Conservation (phyloP, 2,113 vertebrate species). For the Aramus guarauna region DNA sequence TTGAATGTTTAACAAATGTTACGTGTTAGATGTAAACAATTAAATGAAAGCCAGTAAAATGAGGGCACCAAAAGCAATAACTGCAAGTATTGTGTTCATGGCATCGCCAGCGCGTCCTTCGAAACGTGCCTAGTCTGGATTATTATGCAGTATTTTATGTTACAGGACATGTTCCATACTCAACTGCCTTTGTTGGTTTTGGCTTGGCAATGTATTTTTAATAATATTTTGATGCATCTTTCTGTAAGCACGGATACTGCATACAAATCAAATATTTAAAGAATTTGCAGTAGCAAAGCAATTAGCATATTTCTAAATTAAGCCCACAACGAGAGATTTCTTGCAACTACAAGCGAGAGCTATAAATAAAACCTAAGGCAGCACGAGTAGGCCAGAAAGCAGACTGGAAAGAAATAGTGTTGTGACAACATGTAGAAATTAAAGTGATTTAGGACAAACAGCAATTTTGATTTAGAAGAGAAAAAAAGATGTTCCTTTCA, state of each 20-base stretch:
- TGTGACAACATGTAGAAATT: constrained; percentile 66
- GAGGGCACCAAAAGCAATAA: not conserved
- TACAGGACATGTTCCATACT: not conserved
- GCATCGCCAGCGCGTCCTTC: not conserved
- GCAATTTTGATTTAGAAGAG: constrained; percentile 43
- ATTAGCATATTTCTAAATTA: constrained; percentile 50
- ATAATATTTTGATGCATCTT: not conserved
- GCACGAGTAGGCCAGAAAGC: constrained; percentile 60
- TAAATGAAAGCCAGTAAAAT: not conserved
- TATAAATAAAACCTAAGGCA: constrained; percentile 44
- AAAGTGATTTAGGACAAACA: constrained; percentile 65
- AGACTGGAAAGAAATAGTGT: constrained; percentile 57
- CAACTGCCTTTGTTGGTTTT: not conserved
- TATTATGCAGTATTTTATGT: not conserved
- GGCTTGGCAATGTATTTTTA: not conserved
- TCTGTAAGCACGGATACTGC: not conserved
- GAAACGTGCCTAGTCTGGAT: not conserved
- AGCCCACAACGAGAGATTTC: constrained; percentile 39
- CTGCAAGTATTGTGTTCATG: not conserved
- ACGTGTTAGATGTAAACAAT: not conserved
- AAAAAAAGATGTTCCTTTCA: constrained; percentile 70
- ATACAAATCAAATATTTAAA: constrained; percentile 7
- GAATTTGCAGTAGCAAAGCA: constrained; percentile 35
- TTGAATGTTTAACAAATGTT: not conserved
- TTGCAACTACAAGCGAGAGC: constrained; percentile 48